phyloP scores from a whole-genome alignment of 2,797 vertebrate genomes.

The Clangula hyemalis region DNA sequence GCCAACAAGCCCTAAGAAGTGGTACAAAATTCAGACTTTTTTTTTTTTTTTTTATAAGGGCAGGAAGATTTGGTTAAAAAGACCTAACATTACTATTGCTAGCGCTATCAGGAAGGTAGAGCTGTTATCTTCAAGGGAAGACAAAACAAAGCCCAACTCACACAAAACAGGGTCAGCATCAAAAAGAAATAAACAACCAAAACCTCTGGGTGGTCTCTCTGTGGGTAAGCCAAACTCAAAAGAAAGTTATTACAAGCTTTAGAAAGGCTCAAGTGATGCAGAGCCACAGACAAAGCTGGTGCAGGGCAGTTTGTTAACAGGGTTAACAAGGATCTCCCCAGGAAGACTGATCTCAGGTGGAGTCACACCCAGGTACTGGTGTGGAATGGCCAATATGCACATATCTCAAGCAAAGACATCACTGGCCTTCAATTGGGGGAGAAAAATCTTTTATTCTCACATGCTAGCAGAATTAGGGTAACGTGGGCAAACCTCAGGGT shows the following conservation, averaged over 20 bases:
- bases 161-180: background rate
- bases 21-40: background rate
- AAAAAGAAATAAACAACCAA: background rate
- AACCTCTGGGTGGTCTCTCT: background rate
- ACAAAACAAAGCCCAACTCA: background rate
- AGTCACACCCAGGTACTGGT: background rate
- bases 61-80: background rate
- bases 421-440: background rate
- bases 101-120: background rate
- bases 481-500: slow-evolving; percentile 31
- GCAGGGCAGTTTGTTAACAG: background rate
- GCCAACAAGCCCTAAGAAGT: background rate
- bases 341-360: background rate
- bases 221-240: background rate
- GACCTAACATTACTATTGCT: background rate
- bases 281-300: background rate
- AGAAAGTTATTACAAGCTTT: background rate
- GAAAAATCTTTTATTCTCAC: background rate
- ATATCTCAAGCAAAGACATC: background rate
- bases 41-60: background rate
- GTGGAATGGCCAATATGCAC: background rate
- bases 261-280: background rate
- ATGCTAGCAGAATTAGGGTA: background rate
- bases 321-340: background rate
- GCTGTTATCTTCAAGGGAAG: background rate